phyloP scores from a whole-genome alignment of 1,140 invertebrate species.

The Eupristina koningsbergeri region DNA sequence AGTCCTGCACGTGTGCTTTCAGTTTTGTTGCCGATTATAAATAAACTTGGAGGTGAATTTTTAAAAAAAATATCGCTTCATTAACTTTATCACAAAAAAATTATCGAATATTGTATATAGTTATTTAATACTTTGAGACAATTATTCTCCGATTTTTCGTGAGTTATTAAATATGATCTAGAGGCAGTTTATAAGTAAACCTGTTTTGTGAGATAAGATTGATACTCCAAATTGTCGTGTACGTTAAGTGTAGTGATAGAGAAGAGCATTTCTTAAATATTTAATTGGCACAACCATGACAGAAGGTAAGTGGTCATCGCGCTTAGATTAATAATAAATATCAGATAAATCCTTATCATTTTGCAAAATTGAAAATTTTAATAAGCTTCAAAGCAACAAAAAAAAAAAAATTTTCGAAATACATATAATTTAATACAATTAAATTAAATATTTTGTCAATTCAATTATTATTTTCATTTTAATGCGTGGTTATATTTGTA shows the following conservation, averaged over 20 bases:
- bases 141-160: not conserved
- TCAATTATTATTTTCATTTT: too few species aligned
- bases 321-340: not conserved
- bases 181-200: not conserved
- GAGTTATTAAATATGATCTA: not conserved
- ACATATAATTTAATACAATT: too few species aligned
- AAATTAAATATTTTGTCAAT: too few species aligned
- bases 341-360: not conserved
- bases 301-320: conserved; percentile 27
- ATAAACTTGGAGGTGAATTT: not conserved
- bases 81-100: not conserved
- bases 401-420: not conserved
- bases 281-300: conserved; percentile 22
- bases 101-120: not conserved
- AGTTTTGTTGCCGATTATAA: not conserved
- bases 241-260: not conserved
- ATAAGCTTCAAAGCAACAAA: not conserved
- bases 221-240: not conserved
- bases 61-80: not conserved
- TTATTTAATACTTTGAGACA: not conserved
- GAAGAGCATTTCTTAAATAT: not conserved
- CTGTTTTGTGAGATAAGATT: not conserved
- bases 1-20: not conserved
- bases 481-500: too few species aligned
- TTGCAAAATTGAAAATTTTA: not conserved